Percentiles rank a stretch among this genome's conserved stretches.
Evolutionary conservation across 2,113 vertebrate genomes (phyloP).

Genomic region (Elachura formosa): DNA sequence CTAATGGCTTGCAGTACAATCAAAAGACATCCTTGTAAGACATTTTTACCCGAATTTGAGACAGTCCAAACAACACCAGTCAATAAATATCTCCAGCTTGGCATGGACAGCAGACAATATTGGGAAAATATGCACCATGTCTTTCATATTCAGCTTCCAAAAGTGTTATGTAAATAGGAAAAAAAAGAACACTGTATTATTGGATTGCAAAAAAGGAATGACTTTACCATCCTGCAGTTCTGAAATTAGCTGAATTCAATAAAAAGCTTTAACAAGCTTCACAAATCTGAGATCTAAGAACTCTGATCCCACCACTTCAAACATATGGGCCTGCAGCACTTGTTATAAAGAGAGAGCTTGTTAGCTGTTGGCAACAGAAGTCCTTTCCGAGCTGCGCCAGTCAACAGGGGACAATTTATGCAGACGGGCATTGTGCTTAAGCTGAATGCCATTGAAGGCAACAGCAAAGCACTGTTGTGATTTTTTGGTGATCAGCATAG

Average conservation of each 20-base stretch:
- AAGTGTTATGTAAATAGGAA: not conserved
- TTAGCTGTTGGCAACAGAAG: not conserved
- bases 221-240: not conserved
- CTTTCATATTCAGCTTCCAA: not conserved
- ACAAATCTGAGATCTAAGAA: not conserved
- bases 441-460: not conserved
- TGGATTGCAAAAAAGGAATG: not conserved
- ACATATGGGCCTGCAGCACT: not conserved
- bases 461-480: not conserved
- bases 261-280: not conserved
- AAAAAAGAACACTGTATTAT: not conserved
- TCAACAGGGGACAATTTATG: not conserved
- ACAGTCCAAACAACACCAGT: not conserved
- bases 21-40: not conserved
- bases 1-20: not conserved
- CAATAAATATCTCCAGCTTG: not conserved
- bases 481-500: not conserved
- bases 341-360: not conserved
- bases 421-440: not conserved
- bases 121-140: not conserved
- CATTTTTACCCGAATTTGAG: not conserved
- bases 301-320: conserved; percentile 6
- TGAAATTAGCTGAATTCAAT: conserved; percentile 4
- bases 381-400: not conserved
- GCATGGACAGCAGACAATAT: not conserved